A percentile compares a stretch with the other conserved stretches of the same genome.
These are phyloP conservation scores for Peucedramus taeniatus DNA, from an alignment of 2,113 vertebrate genomes.

Conservation along the genomic window DNA sequence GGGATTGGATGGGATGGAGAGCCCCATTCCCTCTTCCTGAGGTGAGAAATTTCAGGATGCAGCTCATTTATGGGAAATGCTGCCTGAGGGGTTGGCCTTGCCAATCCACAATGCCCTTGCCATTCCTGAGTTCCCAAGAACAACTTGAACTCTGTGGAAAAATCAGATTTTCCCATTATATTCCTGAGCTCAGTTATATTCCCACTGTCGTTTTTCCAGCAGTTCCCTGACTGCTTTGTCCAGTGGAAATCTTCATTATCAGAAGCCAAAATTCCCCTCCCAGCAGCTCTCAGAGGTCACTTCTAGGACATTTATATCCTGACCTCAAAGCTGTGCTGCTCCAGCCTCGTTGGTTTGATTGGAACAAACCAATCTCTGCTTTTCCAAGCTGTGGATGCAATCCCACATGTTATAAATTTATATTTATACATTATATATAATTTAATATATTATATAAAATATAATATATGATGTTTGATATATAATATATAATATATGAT, in stretches of 20 bases:
- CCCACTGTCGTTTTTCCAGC: background rate
- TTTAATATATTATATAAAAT: background rate
- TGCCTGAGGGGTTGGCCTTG: background rate
- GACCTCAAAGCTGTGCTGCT: background rate
- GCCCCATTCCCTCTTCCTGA: background rate
- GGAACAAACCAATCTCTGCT: background rate
- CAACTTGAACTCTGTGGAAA: background rate
- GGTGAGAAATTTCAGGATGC: background rate
- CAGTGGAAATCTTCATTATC: background rate
- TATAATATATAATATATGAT: no score
- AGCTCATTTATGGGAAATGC: background rate
- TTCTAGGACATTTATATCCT: background rate
- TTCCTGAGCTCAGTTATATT: background rate
- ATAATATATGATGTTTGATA: no score
- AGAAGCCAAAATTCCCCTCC: background rate
- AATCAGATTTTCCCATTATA: background rate
- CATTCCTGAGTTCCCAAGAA: background rate
- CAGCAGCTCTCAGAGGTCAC: background rate
- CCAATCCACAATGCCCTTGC: background rate
- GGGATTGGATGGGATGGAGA: background rate
- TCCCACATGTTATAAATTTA: background rate
- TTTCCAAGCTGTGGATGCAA: background rate
- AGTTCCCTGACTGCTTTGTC: background rate
- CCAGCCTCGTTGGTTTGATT: background rate
- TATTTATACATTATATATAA: background rate